Evolutionary conservation across 37 sponge, comb jelly and placozoan genomes (phyloP).

Genomic region (Corticium candelabrum): DNA sequence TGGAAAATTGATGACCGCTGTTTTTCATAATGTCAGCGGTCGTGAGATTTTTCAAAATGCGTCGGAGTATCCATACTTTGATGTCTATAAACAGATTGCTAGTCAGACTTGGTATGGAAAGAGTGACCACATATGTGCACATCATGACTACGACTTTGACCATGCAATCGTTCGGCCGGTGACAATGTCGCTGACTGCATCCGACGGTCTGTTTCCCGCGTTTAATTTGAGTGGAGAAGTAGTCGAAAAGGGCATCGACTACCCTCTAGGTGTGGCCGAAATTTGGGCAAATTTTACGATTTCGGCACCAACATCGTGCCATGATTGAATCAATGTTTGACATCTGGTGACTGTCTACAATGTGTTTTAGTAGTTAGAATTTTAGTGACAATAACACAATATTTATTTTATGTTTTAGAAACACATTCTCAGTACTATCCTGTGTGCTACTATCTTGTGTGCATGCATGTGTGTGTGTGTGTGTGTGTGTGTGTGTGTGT

Average conservation of each 20-base stretch:
- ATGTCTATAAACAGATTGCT: not conserved
- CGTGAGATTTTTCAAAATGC: not conserved
- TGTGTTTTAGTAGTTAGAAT: too few relatives aligned
- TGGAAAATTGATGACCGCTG: not conserved
- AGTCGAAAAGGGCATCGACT: not conserved
- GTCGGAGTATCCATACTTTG: not conserved
- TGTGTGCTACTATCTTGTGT: too few relatives aligned
- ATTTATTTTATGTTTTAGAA: too few relatives aligned
- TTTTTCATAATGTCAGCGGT: not conserved
- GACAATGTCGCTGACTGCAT: not conserved
- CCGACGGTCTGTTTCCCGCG: too few relatives aligned
- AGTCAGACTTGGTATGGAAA: not conserved
- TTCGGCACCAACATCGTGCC: not conserved
- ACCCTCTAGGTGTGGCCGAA: not conserved
- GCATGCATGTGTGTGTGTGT: not conserved
- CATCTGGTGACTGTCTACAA: too few relatives aligned
- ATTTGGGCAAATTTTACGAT: not conserved
- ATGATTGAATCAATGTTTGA: too few relatives aligned
- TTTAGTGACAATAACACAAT: too few relatives aligned
- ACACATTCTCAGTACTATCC: too few relatives aligned
- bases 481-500: slow-evolving; percentile 5
- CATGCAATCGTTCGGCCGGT: slow-evolving; percentile 1
- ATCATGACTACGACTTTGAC: slow-evolving; percentile 7
- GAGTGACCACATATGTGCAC: not conserved
- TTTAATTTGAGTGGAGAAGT: not conserved